phyloP scores from a whole-genome alignment of 2,888 invertebrate genomes.

The Horisme vitalbata region DNA sequence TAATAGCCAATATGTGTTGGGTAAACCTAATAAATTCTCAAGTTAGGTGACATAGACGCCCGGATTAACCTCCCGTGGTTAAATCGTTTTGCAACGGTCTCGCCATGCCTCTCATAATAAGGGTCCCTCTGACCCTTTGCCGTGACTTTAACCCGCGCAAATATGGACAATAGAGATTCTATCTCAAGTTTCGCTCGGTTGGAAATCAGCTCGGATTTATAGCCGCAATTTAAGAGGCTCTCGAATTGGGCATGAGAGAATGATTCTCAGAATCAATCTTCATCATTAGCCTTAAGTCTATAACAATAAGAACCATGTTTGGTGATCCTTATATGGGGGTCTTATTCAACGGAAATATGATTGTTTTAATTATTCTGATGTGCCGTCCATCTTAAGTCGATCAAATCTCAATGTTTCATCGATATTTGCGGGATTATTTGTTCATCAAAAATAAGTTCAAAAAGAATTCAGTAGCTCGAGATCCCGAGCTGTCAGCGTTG shows the following conservation, averaged over 20 bases:
- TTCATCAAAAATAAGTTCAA: not conserved
- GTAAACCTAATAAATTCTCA: not conserved
- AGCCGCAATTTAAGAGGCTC: slow-evolving; percentile 45
- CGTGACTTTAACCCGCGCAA: slow-evolving; percentile 54
- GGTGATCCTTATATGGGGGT: too few relatives aligned
- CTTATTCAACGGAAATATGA: too few relatives aligned
- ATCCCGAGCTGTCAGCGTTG: not conserved
- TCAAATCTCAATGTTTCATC: too few relatives aligned
- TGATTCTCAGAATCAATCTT: slow-evolving; percentile 14
- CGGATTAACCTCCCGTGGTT: slow-evolving; percentile 23
- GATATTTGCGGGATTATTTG: too few relatives aligned
- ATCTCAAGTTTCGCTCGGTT: slow-evolving; percentile 66
- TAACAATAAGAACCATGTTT: too few relatives aligned
- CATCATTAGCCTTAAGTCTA: too few relatives aligned
- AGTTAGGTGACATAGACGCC: slow-evolving; percentile 11
- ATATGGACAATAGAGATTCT: slow-evolving; percentile 63
- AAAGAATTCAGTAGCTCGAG: not conserved
- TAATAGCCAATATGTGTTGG: too few relatives aligned
- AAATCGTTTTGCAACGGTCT: slow-evolving; percentile 50
- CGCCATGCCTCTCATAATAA: slow-evolving; percentile 54
- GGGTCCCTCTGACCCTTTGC: slow-evolving; percentile 63
- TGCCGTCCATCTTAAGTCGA: too few relatives aligned
- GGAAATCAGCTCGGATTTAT: slow-evolving; percentile 48
- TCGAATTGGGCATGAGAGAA: slow-evolving; percentile 34
- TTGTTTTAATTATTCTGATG: too few relatives aligned